Conservation (phyloP, 2,797 vertebrate genomes). For the Pampus argenteus region DNA sequence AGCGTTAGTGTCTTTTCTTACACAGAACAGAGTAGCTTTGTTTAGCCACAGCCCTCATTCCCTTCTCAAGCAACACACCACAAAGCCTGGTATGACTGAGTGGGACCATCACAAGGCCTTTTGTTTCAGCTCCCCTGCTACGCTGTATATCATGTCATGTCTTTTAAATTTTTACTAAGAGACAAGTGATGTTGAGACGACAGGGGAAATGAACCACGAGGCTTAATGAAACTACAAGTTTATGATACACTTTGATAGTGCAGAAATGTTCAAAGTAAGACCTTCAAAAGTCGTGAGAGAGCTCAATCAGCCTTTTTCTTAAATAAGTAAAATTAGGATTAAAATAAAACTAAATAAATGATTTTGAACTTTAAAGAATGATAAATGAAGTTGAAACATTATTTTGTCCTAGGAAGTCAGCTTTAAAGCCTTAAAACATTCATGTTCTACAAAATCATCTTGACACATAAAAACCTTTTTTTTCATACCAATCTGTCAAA, state of each 20-base stretch:
- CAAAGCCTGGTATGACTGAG: constrained; percentile 66
- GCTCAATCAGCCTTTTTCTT: background rate
- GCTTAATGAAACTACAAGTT: background rate
- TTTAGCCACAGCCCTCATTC: constrained; percentile 50
- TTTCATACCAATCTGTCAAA: background rate
- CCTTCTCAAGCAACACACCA: constrained; percentile 49
- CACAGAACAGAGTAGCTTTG: constrained; percentile 71
- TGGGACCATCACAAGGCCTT: constrained; percentile 68
- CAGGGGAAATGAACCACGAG: background rate
- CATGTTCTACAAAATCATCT: background rate
- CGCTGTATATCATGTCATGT: constrained; percentile 24
- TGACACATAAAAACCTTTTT: too few relatives aligned
- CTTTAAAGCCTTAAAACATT: constrained; percentile 6
- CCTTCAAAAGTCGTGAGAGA: background rate
- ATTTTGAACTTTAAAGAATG: background rate
- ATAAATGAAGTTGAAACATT: background rate
- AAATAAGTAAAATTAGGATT: background rate
- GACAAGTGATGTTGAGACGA: constrained; percentile 3
- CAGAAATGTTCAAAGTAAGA: background rate
- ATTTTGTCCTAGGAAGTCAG: background rate
- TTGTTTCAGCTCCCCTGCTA: constrained; percentile 61
- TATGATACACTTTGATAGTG: background rate
- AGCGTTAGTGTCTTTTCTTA: constrained; percentile 34
- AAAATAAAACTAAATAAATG: background rate
- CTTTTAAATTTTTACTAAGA: constrained; percentile 26